Conservation (phyloP, 2,888 invertebrate genomes). For the Cerastis leucographa region DNA sequence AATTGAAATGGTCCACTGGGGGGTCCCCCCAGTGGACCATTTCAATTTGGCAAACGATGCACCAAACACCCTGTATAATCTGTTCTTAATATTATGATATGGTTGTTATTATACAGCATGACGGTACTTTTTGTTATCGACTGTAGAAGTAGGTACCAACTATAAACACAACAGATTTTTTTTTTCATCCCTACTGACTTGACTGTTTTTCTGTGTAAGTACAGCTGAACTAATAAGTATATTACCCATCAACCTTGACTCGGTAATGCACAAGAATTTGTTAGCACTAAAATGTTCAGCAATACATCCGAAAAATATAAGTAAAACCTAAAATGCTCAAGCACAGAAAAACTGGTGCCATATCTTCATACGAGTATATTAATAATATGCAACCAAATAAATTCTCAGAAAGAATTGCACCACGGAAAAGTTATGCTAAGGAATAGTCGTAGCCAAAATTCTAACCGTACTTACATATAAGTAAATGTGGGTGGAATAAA, state of each 20-base stretch:
- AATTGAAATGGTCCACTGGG: too few relatives aligned
- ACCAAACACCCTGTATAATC: too few relatives aligned
- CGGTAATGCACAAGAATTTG: background rate
- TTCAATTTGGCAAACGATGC: too few relatives aligned
- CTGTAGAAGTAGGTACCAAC: background rate
- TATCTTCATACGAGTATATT: slow-evolving; percentile 32
- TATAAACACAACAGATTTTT: background rate
- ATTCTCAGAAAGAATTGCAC: slow-evolving; percentile 53
- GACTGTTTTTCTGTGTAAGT: background rate
- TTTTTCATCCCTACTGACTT: background rate
- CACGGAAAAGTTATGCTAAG: slow-evolving; percentile 39
- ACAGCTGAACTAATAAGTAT: background rate
- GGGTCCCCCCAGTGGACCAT: too few relatives aligned
- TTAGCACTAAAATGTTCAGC: background rate
- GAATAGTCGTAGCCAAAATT: slow-evolving; percentile 62
- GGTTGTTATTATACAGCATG: background rate
- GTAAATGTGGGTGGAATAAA: slow-evolving; percentile 62
- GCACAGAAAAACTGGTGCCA: slow-evolving; percentile 4
- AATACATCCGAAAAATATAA: background rate
- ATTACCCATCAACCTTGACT: background rate
- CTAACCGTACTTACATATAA: slow-evolving; percentile 55
- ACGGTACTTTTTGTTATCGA: too few relatives aligned
- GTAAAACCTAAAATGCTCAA: background rate
- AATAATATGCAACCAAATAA: slow-evolving; percentile 48
- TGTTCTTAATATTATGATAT: background rate